Conservation (phyloP, 2,888 invertebrate species). For the Chaetoderma sp. region DNA sequence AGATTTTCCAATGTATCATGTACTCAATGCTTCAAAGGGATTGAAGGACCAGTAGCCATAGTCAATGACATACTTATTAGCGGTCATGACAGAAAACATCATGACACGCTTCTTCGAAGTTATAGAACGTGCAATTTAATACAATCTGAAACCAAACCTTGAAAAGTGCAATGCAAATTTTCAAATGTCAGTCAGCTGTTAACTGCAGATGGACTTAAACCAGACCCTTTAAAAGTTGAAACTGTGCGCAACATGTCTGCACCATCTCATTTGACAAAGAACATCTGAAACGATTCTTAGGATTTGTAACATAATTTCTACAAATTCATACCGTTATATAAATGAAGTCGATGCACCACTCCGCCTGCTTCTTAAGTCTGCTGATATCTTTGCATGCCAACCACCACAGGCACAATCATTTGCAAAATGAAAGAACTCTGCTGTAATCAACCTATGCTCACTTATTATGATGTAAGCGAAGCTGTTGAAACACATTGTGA, state of each 20-base stretch:
- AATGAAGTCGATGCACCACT: constrained; percentile 37
- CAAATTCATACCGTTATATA: constrained; percentile 40
- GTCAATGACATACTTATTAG: constrained; percentile 41
- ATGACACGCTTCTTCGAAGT: constrained; percentile 37
- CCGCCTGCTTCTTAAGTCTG: constrained; percentile 30
- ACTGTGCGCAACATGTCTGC: constrained; percentile 39
- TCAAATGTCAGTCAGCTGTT: constrained; percentile 34
- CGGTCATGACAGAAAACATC: constrained; percentile 27
- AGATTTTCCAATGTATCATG: constrained; percentile 41
- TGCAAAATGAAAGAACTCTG: constrained; percentile 16
- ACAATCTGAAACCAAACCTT: constrained; percentile 38
- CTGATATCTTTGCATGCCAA: constrained; percentile 29
- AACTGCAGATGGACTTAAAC: constrained; percentile 26
- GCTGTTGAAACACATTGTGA: constrained; percentile 32
- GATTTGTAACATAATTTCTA: constrained; percentile 38
- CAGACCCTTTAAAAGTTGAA: constrained; percentile 34
- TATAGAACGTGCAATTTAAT: constrained; percentile 28
- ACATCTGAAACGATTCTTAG: constrained; percentile 36
- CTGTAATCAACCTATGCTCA: constrained; percentile 32
- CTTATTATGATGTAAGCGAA: constrained; percentile 33
- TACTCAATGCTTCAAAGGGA: constrained; percentile 37
- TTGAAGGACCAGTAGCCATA: constrained; percentile 34
- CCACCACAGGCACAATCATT: constrained; percentile 35
- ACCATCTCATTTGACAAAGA: constrained; percentile 38
- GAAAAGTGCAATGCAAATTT: constrained; percentile 31